These are phyloP conservation scores for Scaptomyza parva DNA, from an alignment of 2,888 invertebrate genomes.

Conservation along the genomic window DNA sequence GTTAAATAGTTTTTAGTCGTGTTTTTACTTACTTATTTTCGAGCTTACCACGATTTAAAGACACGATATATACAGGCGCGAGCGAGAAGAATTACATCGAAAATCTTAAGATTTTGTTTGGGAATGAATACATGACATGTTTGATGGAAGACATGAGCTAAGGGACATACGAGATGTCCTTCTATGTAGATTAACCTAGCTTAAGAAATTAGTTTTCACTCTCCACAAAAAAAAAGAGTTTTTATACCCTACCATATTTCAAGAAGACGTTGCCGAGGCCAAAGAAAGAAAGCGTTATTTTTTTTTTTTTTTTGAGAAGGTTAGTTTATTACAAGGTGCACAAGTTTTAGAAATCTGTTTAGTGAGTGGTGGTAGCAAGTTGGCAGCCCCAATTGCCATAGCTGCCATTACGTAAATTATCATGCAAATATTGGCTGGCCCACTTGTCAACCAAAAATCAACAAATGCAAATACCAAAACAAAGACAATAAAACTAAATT, in stretches of 20 bases:
- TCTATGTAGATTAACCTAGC: conserved; percentile 33
- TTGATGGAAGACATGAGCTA: conserved; percentile 74
- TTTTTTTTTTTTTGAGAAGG: too few relatives aligned
- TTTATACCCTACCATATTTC: conserved; percentile 44
- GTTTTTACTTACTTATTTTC: conserved; percentile 44
- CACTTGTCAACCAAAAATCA: conserved; percentile 39
- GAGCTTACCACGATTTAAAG: conserved; percentile 62
- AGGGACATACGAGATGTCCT: conserved; percentile 34
- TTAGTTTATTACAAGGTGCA: conserved; percentile 37
- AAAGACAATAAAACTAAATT: conserved; percentile 32
- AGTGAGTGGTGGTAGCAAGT: conserved; percentile 28
- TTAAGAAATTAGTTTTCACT: conserved; percentile 1
- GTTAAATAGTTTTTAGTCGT: background rate
- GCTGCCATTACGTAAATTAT: conserved; percentile 24
- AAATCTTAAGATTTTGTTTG: conserved; percentile 40
- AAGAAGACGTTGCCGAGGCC: conserved; percentile 56
- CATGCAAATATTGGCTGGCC: conserved; percentile 38
- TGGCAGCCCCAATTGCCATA: conserved; percentile 28
- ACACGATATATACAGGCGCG: conserved; percentile 73
- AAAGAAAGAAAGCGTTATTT: conserved; percentile 31
- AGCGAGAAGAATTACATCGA: conserved; percentile 77
- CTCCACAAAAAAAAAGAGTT: background rate
- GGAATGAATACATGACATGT: background rate
- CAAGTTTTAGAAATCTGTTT: conserved; percentile 10
- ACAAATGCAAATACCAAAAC: conserved; percentile 19